Percentiles rank a stretch among this genome's conserved stretches.
Conservation (phyloP, 1,140 invertebrate genomes). For the Aphelenchoides besseyi region DNA sequence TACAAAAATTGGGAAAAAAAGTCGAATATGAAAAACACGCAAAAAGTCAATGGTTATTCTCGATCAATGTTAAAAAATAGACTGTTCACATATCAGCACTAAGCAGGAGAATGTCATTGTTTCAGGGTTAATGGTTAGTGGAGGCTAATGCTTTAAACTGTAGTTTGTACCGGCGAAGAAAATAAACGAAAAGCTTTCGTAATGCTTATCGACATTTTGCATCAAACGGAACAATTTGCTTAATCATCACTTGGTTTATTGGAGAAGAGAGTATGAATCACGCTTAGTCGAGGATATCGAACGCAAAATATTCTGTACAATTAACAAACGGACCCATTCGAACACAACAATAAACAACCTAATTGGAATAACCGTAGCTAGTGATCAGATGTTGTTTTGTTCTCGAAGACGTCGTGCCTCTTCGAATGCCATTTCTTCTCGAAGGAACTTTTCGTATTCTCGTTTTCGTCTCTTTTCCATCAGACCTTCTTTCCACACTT, state of each 20-base stretch:
- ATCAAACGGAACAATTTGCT: no score
- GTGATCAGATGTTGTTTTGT: slow-evolving; percentile 5
- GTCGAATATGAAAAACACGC: not conserved
- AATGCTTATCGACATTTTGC: no score
- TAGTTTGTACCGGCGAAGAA: no score
- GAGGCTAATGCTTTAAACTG: no score
- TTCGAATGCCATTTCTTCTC: slow-evolving; percentile 54
- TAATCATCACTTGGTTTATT: not conserved
- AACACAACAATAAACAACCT: not conserved
- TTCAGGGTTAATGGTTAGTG: no score
- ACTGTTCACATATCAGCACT: no score
- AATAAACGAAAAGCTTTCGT: no score
- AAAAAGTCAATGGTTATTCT: not conserved
- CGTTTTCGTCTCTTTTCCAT: slow-evolving; percentile 34
- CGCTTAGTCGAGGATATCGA: no score
- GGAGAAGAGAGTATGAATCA: no score
- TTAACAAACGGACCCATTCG: not conserved
- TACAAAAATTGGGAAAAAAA: not conserved
- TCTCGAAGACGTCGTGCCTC: slow-evolving; percentile 42
- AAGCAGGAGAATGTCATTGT: no score
- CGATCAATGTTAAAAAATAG: no score
- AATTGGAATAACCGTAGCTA: no score
- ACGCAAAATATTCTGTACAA: slow-evolving; percentile 1
- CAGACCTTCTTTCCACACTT: slow-evolving; percentile 42
- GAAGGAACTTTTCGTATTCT: slow-evolving; percentile 48